Conservation (phyloP, 2,113 vertebrate species). For the Oceanodroma tethys region DNA sequence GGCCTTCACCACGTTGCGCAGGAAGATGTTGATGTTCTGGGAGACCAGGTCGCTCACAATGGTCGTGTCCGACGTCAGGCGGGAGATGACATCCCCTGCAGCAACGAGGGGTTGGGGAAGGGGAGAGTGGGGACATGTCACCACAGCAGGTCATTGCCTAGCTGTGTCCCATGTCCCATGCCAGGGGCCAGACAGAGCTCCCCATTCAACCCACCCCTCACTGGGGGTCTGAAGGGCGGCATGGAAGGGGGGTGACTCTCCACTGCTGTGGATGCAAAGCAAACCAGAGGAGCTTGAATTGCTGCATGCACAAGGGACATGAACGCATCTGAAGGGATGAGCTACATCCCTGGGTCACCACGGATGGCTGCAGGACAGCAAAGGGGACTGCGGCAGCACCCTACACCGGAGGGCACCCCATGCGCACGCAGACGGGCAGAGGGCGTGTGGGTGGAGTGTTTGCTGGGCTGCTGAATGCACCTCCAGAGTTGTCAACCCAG, state of each 20-base stretch:
- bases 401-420: accelerated
- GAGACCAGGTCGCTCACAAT: constrained; percentile 94
- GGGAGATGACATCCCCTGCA: constrained; percentile 92
- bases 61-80: constrained; percentile 93
- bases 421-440: not conserved
- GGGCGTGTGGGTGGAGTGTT: not conserved
- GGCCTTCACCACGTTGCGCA: constrained; percentile 86
- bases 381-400: not conserved
- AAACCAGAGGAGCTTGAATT: not conserved
- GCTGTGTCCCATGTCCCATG: accelerated
- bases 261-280: not conserved
- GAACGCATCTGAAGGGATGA: not conserved
- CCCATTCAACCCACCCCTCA: not conserved
- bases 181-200: not conserved
- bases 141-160: not conserved
- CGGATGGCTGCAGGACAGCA: not conserved
- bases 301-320: not conserved
- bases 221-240: not conserved
- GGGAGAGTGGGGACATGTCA: not conserved
- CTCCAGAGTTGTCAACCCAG: not conserved
- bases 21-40: constrained; percentile 92
- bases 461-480: not conserved
- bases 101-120: not conserved
- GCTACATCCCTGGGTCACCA: not conserved
- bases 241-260: not conserved